These are phyloP conservation scores for Varanus salvator DNA, from an alignment of 2,113 vertebrate genomes.

Conservation along the genomic window DNA sequence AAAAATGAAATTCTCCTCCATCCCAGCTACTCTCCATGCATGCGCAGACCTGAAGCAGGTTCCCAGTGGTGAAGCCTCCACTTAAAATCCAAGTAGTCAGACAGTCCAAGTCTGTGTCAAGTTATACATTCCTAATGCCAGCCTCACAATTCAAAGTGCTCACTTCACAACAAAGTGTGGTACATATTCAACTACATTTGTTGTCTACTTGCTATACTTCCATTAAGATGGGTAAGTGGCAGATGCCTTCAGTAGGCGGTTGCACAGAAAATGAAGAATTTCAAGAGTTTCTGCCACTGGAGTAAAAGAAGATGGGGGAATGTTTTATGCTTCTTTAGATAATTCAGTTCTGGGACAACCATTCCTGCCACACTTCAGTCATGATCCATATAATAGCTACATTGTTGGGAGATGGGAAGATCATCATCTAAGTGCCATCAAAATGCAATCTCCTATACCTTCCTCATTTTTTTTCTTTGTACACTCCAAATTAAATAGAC, in stretches of 20 bases:
- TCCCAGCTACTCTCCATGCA: no score
- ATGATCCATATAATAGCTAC: slow-evolving; percentile 58
- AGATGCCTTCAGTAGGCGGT: neutral
- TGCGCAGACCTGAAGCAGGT: neutral
- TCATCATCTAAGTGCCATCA: slow-evolving; percentile 54
- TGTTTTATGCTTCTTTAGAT: slow-evolving; percentile 38
- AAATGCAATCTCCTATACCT: slow-evolving; percentile 58
- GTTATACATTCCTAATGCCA: slow-evolving; percentile 5
- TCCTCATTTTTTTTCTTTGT: slow-evolving; percentile 41
- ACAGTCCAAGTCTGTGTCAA: neutral
- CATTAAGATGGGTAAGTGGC: slow-evolving; percentile 39
- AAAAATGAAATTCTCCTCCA: no score
- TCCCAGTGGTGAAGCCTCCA: neutral
- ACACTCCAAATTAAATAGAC: slow-evolving; percentile 47
- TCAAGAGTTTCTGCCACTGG: slow-evolving; percentile 26
- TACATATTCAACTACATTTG: slow-evolving; percentile 21
- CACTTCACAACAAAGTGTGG: slow-evolving; percentile 34
- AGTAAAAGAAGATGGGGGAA: slow-evolving; percentile 43
- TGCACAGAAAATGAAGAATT: slow-evolving; percentile 38
- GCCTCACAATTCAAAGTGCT: slow-evolving; percentile 45
- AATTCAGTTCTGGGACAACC: slow-evolving; percentile 55
- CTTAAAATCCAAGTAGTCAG: neutral
- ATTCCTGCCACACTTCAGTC: slow-evolving; percentile 44
- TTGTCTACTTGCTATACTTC: slow-evolving; percentile 31
- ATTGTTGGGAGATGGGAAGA: slow-evolving; percentile 51